These are phyloP conservation scores for Drosophila orena DNA, from an alignment of 1,140 invertebrate genomes.

Conservation along the genomic window DNA sequence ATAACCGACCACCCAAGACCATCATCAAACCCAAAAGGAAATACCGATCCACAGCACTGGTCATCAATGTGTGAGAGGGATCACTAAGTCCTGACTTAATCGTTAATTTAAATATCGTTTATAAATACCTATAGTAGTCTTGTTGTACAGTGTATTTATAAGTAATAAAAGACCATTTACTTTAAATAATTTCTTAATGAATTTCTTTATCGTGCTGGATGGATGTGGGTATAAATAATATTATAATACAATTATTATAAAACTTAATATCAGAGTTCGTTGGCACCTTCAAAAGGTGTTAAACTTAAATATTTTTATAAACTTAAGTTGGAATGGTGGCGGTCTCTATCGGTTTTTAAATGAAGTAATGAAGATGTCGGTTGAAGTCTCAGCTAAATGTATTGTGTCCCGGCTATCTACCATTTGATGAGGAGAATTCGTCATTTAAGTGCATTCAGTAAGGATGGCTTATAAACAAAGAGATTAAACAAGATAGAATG, in stretches of 20 bases:
- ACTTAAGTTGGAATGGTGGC: neutral
- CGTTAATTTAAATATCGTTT: constrained; percentile 30
- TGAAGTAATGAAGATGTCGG: neutral
- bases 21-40: constrained; percentile 68
- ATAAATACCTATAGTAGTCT: constrained; percentile 25
- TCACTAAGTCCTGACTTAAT: constrained; percentile 19
- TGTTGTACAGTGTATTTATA: constrained; percentile 51
- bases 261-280: too few species aligned
- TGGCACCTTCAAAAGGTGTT: too few species aligned
- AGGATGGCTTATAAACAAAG: too few species aligned
- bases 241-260: too few species aligned
- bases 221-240: neutral
- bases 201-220: neutral
- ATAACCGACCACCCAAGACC: constrained; percentile 57
- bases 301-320: too few species aligned
- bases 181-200: neutral
- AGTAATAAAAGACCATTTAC: constrained; percentile 59
- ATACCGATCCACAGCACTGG: constrained; percentile 68
- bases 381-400: neutral
- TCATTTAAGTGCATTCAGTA: neutral
- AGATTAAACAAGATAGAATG: too few species aligned
- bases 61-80: constrained; percentile 72
- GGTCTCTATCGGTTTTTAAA: neutral
- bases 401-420: neutral
- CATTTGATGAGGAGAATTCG: neutral